Evolutionary conservation across 2,888 invertebrate genomes (phyloP).

Genomic region (Frankliniella intonsa): DNA sequence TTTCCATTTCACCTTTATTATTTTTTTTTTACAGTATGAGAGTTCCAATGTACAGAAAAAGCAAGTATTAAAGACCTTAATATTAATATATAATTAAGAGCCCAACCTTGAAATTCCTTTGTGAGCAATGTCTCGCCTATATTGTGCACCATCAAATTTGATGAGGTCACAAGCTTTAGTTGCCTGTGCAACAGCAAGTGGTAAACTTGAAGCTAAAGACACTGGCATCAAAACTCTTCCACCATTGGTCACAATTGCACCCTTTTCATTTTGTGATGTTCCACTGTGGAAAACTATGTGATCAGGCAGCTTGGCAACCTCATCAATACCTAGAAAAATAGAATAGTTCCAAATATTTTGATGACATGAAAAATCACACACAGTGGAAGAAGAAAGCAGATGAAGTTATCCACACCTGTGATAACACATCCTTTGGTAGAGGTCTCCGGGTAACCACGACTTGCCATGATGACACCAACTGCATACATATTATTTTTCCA

Average conservation of each 20-base stretch:
- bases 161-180: constrained; percentile 68
- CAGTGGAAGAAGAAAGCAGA: constrained; percentile 2
- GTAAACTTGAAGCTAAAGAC: constrained; percentile 62
- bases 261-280: constrained; percentile 57
- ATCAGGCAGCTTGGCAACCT: constrained; percentile 51
- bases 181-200: constrained; percentile 67
- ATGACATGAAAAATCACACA: constrained; percentile 3
- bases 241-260: constrained; percentile 69
- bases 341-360: constrained; percentile 21
- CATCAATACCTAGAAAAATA: constrained; percentile 54
- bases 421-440: constrained; percentile 87
- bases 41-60: too few relatives aligned
- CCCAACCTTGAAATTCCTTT: constrained; percentile 75
- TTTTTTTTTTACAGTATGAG: neutral
- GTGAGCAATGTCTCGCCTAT: constrained; percentile 83
- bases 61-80: neutral
- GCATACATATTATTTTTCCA: constrained; percentile 68
- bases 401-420: constrained; percentile 53
- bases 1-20: neutral
- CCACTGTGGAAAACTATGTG: constrained; percentile 82
- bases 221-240: constrained; percentile 86
- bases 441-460: constrained; percentile 85
- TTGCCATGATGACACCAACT: constrained; percentile 89
- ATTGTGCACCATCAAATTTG: constrained; percentile 79
- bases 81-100: constrained; percentile 32